These are phyloP conservation scores for Meiosimyza platycephala DNA, from an alignment of 2,888 invertebrate species.

Conservation along the genomic window DNA sequence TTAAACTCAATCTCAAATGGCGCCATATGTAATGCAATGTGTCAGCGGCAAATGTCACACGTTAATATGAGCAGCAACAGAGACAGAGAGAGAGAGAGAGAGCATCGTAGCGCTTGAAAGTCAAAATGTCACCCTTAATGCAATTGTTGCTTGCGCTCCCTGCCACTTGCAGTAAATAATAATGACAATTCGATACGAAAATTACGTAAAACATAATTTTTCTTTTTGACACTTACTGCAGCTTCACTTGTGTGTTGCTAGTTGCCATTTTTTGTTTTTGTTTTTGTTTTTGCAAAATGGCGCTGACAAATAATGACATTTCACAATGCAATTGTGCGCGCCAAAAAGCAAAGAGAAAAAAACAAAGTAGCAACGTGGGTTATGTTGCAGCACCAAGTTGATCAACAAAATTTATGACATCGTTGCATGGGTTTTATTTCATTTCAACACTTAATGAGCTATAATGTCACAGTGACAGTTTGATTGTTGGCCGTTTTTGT, in stretches of 20 bases:
- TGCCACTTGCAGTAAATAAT: background rate
- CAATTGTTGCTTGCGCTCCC: background rate
- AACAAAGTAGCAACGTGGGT: background rate
- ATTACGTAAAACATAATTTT: slow-evolving; percentile 25
- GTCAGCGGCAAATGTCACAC: slow-evolving; percentile 21
- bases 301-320: slow-evolving; percentile 58
- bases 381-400: background rate
- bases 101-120: background rate
- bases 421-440: slow-evolving; percentile 2
- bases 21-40: slow-evolving; percentile 33
- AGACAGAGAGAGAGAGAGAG: background rate
- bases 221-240: slow-evolving; percentile 33
- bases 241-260: no score
- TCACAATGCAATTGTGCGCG: slow-evolving; percentile 38
- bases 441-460: background rate
- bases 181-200: slow-evolving; percentile 25
- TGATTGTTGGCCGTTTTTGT: background rate
- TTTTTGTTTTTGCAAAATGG: slow-evolving; percentile 44
- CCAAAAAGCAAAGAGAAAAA: background rate
- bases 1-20: slow-evolving; percentile 21
- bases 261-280: no score
- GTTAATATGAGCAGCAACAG: background rate
- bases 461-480: background rate
- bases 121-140: slow-evolving; percentile 6
- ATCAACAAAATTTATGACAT: slow-evolving; percentile 15